Percentiles rank a stretch among this genome's conserved stretches.
Evolutionary conservation across 2,797 vertebrate species (phyloP).

Genomic region (Gadopsis marmoratus): DNA sequence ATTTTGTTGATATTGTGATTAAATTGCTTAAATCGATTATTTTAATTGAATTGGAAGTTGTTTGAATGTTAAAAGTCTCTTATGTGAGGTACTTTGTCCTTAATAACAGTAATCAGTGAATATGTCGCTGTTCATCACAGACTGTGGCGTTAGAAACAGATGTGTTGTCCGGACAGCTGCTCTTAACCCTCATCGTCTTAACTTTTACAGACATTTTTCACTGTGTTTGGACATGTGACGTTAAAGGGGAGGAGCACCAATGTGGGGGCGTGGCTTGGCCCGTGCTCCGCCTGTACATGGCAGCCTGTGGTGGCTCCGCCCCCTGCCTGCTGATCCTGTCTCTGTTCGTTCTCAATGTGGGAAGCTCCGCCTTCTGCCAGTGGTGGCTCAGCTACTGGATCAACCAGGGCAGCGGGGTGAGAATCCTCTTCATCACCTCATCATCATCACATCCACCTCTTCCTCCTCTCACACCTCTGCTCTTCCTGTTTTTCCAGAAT

Average conservation of each 20-base stretch:
- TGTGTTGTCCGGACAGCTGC: too few relatives aligned
- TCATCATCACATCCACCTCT: background rate
- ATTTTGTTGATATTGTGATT: too few relatives aligned
- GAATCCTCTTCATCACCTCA: conserved; percentile 29
- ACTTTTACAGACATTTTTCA: background rate
- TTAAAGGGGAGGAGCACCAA: conserved; percentile 86
- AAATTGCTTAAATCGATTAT: too few relatives aligned
- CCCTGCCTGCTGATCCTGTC: conserved; percentile 90
- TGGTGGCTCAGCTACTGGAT: conserved; percentile 98
- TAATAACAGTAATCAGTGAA: too few relatives aligned
- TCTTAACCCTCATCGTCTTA: too few relatives aligned
- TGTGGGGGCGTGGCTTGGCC: conserved; percentile 91
- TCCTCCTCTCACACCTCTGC: background rate
- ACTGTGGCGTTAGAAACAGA: too few relatives aligned
- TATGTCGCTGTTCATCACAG: too few relatives aligned
- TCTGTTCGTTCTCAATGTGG: conserved; percentile 92
- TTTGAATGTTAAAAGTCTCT: too few relatives aligned
- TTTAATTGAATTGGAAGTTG: too few relatives aligned
- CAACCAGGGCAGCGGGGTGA: conserved; percentile 95
- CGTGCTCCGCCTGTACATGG: conserved; percentile 90
- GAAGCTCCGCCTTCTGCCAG: conserved; percentile 93
- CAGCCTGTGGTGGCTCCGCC: conserved; percentile 89
- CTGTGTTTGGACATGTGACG: conserved; percentile 26
- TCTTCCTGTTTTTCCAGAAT: conserved; percentile 79
- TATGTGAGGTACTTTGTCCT: too few relatives aligned